phyloP scores from a whole-genome alignment of 2,888 invertebrate species.

The Plebejus argus region DNA sequence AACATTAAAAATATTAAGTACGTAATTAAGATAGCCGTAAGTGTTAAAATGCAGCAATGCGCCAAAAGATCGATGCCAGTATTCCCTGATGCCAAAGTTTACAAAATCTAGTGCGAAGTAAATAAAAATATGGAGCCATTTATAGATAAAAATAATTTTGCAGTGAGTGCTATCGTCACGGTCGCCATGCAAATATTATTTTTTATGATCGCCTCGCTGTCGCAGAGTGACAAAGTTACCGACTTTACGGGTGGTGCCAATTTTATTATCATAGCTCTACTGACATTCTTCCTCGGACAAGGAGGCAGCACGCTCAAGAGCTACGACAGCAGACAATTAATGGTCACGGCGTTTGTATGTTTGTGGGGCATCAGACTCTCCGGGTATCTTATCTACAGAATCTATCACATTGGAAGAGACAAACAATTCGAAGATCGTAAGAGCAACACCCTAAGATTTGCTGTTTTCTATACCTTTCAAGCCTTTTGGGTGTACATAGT shows the following conservation, averaged over 20 bases:
- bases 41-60: slow-evolving; percentile 66
- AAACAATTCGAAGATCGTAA: slow-evolving; percentile 94
- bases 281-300: slow-evolving; percentile 93
- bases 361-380: slow-evolving; percentile 94
- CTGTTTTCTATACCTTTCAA: slow-evolving; percentile 96
- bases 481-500: slow-evolving; percentile 96
- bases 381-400: slow-evolving; percentile 93
- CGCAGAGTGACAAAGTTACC: slow-evolving; percentile 94
- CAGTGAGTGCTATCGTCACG: slow-evolving; percentile 92
- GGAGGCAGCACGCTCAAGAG: slow-evolving; percentile 85
- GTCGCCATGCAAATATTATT: slow-evolving; percentile 92
- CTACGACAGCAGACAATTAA: slow-evolving; percentile 93
- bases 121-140: slow-evolving; percentile 83
- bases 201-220: slow-evolving; percentile 91
- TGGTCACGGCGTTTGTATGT: slow-evolving; percentile 93
- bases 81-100: slow-evolving; percentile 60
- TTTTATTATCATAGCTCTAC: slow-evolving; percentile 92
- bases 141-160: slow-evolving; percentile 91
- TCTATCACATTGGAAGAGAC: slow-evolving; percentile 94
- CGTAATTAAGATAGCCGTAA: slow-evolving; percentile 43
- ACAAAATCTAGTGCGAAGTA: slow-evolving; percentile 58
- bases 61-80: slow-evolving; percentile 57
- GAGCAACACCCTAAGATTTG: slow-evolving; percentile 92
- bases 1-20: slow-evolving; percentile 37
- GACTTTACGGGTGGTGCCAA: slow-evolving; percentile 97